These are phyloP conservation scores for Napeogenes sylphis DNA, from an alignment of 2,888 invertebrate species.

Conservation along the genomic window DNA sequence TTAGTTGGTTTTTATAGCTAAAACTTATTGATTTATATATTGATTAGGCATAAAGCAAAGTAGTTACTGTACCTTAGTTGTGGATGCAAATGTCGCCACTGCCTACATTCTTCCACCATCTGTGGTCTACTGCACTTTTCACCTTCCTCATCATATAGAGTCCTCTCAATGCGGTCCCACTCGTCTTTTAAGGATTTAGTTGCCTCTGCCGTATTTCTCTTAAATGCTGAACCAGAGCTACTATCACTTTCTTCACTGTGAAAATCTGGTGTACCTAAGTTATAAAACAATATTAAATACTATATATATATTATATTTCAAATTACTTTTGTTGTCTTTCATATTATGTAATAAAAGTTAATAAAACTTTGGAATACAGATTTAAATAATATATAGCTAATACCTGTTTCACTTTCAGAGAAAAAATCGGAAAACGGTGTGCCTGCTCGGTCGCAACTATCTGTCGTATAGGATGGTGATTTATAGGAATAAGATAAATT, in stretches of 20 bases:
- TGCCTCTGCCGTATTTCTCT: slow-evolving; percentile 70
- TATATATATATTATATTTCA: too few species aligned
- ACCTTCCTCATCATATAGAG: slow-evolving; percentile 74
- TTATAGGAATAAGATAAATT: slow-evolving; percentile 62
- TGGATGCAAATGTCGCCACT: slow-evolving; percentile 78
- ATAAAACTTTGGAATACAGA: neutral
- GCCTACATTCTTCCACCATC: slow-evolving; percentile 76
- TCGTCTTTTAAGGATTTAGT: slow-evolving; percentile 71
- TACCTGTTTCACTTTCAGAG: slow-evolving; percentile 70
- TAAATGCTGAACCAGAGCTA: slow-evolving; percentile 73
- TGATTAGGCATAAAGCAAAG: neutral
- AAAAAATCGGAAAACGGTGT: slow-evolving; percentile 71
- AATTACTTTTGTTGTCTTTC: neutral
- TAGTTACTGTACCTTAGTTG: slow-evolving; percentile 67
- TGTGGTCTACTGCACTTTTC: slow-evolving; percentile 67
- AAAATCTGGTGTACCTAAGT: slow-evolving; percentile 64
- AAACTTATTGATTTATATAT: too few species aligned
- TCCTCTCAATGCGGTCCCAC: slow-evolving; percentile 77
- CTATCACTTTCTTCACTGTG: slow-evolving; percentile 74
- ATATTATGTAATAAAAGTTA: neutral
- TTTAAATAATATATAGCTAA: too few species aligned
- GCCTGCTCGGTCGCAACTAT: slow-evolving; percentile 55
- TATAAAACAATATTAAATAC: neutral
- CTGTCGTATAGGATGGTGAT: slow-evolving; percentile 46
- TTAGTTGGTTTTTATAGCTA: too few species aligned